Base-by-base conservation (phyloP, 2,113 vertebrate genomes). In the Dinomys branickii region DNA sequence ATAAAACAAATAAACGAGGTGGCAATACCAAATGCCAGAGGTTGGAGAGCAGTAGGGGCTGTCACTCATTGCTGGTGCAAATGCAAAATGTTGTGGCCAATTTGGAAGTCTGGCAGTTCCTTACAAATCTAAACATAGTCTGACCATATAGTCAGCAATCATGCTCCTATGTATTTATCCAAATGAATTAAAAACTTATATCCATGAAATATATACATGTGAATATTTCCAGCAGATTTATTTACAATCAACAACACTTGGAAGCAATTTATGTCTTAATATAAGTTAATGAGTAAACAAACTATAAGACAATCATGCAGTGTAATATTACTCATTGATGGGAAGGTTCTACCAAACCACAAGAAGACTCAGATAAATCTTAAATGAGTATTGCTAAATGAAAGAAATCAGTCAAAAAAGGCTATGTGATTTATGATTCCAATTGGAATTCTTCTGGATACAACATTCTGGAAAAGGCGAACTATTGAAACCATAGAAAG, bases 161-260 rank as follows among this genome's bases (percentile, higher is more conserved):
- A 30, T 1, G 41, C 59, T 77, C 26, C 47, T 10, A 52, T 59
- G 50, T 35, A 41, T 50, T 88, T 44, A 86, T 35, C 67, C 22
- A 84, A n/a, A 41, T 59, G 67, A 69, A 61, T 5, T 41, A 28
- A 87, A 91, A 94, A 91, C 20, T 26, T 90, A 38, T 5, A 20
- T 88, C 59, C 22, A 58, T 67, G 44, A 83, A 67, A 86, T 91
- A 50, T 38, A 6, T 59, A 44, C 54, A 33, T 14, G 19, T n/a
- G 50, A 88, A 69, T 83, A 88, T 88, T 83, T 78, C 87, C n/a
- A 83, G 47, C 26, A 44, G 35, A n/a, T 91, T 67, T 94, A 88
- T 77, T 88, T 59, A 24, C 26, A 44, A 67, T 77, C 50, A 52
- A 56, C 52, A 50, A 44, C 13, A 67, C 67, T n/a, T 26, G 8